These are phyloP conservation scores for Procavia capensis DNA, from an alignment of 2,113 vertebrate genomes.

Conservation along the genomic window DNA sequence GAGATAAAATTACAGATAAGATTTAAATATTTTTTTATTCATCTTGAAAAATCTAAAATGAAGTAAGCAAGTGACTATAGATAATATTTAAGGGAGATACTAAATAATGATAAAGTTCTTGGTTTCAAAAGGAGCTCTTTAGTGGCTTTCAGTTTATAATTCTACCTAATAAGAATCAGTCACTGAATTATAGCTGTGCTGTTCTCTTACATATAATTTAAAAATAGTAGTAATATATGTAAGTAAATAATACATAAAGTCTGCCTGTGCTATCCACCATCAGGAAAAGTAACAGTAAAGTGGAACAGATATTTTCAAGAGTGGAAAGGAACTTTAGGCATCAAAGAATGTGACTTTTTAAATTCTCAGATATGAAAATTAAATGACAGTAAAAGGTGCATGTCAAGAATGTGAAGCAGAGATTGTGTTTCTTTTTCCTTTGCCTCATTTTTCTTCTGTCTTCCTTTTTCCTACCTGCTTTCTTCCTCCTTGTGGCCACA, in stretches of 20 bases:
- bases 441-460: background rate
- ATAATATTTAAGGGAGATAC: background rate
- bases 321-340: background rate
- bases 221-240: background rate
- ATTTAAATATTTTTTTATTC: background rate
- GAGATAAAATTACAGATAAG: background rate
- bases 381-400: background rate
- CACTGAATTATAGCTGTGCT: constrained; percentile 4
- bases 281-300: background rate
- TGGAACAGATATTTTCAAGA: background rate
- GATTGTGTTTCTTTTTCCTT: background rate
- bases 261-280: background rate
- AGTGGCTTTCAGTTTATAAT: background rate
- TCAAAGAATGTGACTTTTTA: background rate
- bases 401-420: background rate
- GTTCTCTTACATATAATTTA: constrained; percentile 1
- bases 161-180: background rate
- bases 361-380: background rate
- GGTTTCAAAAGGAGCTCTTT: constrained; percentile 43
- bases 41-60: constrained; percentile 24
- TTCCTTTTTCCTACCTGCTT: background rate
- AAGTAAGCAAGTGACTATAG: background rate
- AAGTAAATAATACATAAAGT: constrained; percentile 17
- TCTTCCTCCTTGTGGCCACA: background rate
- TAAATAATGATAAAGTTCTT: background rate